A percentile compares a stretch with the other conserved stretches of the same genome.
These are phyloP conservation scores for Xanthorhoe designata DNA, from an alignment of 2,888 invertebrate genomes.

Conservation along the genomic window DNA sequence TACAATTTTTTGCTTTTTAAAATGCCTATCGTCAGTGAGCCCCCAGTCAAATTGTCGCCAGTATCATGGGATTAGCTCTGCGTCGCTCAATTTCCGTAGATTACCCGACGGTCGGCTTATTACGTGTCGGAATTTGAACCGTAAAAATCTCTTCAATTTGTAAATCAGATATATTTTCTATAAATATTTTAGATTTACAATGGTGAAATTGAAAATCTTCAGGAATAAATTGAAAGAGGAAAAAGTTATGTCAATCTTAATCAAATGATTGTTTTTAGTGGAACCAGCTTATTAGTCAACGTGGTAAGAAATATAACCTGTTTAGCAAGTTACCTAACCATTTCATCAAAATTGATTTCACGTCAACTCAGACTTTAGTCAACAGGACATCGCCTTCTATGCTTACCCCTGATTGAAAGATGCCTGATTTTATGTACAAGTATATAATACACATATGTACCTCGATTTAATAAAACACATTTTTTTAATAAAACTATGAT, in stretches of 20 bases:
- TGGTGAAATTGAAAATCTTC: slow-evolving; percentile 7
- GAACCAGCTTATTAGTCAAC: no score
- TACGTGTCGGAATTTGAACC: slow-evolving; percentile 26
- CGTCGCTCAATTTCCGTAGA: slow-evolving; percentile 54
- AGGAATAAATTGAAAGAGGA: not conserved
- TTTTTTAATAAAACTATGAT: no score
- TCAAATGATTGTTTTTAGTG: not conserved
- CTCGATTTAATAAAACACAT: no score
- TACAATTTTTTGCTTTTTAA: slow-evolving; percentile 1
- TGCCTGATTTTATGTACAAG: no score
- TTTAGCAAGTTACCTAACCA: no score
- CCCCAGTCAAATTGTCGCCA: slow-evolving; percentile 40
- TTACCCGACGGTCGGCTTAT: slow-evolving; percentile 42
- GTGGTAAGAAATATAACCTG: no score
- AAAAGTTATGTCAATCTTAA: not conserved
- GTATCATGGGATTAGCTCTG: slow-evolving; percentile 53
- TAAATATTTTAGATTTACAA: slow-evolving; percentile 1
- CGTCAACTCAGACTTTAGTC: no score
- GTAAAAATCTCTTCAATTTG: slow-evolving; percentile 33
- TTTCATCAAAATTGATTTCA: no score
- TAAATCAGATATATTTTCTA: slow-evolving; percentile 18
- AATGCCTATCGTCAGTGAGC: slow-evolving; percentile 23
- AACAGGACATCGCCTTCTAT: no score
- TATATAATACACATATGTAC: no score
- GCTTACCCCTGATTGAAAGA: no score